Evolutionary conservation across 2,797 vertebrate species (phyloP), one percentile per base, ranked within the genome.

Genomic region (Anomalospiza imberbis): DNA sequence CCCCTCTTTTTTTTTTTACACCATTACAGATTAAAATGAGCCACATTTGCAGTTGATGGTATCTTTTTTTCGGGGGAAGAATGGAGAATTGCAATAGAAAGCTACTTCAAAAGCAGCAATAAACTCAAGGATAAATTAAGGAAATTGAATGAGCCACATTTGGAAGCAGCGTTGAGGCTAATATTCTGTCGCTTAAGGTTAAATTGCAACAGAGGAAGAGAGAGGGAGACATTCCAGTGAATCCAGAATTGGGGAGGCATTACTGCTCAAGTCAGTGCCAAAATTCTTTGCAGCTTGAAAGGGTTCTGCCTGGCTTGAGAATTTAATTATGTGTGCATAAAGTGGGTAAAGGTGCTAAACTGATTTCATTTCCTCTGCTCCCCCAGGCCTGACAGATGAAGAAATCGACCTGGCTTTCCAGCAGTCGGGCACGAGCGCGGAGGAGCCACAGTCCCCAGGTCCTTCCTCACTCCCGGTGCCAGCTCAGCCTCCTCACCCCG

Each of bases 341-440:
- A 61, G 86, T 80, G 96, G 94, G 85, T 38, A 90, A 91, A 96
- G 92, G 93, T 75, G 73, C 96, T 97, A 95, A 98, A 96, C 75
- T 89, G 89, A 48, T 75, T 22, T 94, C 73, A 18, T 97, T 93
- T 98, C 91, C 95, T 97, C 74, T 97, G 95, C 93, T 96, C 89
- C 81, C 93, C 80, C 97, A 99, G 99, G 99, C 92, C 98, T 99
- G 98, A 99, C 98, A 1, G 99, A 99, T 95, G 98, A 98, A 86
- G 99, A 99, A 97, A 98, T 99, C n/a, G 99, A 99, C 72, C 93
- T 99, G 97, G 99, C 99, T 67, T 98, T 99, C 97, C 99, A 99
- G 97, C 99, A 98, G 94, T 99, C 99, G 0, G 99, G 99, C 93
- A 98, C 97, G 2, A 97, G 98, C 91, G 93, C 97, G 3, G 99